Conservation (phyloP, 1,140 invertebrate species). For the Chionoecetes opilio region DNA sequence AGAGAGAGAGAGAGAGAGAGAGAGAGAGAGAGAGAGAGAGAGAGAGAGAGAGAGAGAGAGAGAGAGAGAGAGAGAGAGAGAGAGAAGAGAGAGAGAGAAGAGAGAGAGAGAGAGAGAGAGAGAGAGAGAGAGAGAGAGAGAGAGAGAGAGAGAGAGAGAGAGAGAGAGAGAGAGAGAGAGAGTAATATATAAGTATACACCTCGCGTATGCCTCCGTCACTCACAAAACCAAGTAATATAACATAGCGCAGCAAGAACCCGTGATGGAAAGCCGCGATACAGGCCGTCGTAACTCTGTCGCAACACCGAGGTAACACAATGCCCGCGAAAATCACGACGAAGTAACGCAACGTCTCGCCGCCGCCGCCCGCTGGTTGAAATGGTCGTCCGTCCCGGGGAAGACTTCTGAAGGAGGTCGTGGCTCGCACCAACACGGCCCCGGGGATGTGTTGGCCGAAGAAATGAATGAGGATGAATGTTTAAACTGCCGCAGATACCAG, state of each 20-base stretch:
- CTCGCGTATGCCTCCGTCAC: no score
- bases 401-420: not conserved
- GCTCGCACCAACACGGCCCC: not conserved
- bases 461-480: constrained; percentile 3
- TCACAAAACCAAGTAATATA: constrained; percentile 2
- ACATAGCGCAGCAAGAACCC: constrained; percentile 32
- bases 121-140: not conserved
- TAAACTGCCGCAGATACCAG: not conserved
- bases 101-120: not conserved
- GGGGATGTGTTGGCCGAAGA: not conserved
- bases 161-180: not conserved
- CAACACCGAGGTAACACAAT: constrained; percentile 55
- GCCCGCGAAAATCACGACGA: not conserved
- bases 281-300: constrained; percentile 10
- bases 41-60: not conserved
- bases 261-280: constrained; percentile 61
- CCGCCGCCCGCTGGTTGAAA: not conserved
- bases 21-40: not conserved
- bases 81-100: not conserved
- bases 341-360: not conserved
- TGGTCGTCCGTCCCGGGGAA: constrained; percentile 17
- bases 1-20: not conserved
- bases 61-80: not conserved
- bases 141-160: not conserved
- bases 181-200: not conserved